Percentiles rank a stretch among this genome's conserved stretches.
phyloP scores from a whole-genome alignment of 2,113 vertebrate genomes.

The Eulacestoma nigropectus region DNA sequence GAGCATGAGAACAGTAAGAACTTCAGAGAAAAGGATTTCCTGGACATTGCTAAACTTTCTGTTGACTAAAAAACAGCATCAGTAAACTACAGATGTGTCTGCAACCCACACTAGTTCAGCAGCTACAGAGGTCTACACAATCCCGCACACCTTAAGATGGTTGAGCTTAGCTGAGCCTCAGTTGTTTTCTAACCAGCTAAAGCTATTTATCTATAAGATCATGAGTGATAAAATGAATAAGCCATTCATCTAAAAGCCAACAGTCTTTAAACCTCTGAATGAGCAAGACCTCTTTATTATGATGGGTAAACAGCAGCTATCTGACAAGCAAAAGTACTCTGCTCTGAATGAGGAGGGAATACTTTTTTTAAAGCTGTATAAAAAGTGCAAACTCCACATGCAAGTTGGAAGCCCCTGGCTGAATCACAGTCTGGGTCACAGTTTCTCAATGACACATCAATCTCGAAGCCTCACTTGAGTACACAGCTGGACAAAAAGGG shows the following conservation, averaged over 20 bases:
- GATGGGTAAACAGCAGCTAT: not conserved
- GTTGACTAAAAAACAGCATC: not conserved
- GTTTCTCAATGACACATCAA: not conserved
- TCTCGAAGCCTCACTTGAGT: not conserved
- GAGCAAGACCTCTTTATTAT: not conserved
- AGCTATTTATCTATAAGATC: not conserved
- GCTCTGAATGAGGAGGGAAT: not conserved
- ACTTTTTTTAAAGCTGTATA: not conserved
- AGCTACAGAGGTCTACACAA: not conserved
- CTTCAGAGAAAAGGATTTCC: not conserved
- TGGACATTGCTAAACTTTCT: not conserved
- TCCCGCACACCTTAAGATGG: not conserved
- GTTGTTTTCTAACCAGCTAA: not conserved
- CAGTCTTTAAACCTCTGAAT: not conserved
- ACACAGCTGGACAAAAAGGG: not conserved
- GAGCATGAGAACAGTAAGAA: fast-evolving
- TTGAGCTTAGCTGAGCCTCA: not conserved
- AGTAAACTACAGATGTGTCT: not conserved
- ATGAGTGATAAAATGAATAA: not conserved
- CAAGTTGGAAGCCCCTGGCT: not conserved
- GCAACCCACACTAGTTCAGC: not conserved
- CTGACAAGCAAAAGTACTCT: not conserved
- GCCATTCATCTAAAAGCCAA: not conserved
- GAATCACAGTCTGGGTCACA: not conserved
- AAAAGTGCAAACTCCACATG: not conserved